Percentiles rank a stretch among this genome's conserved stretches.
phyloP scores from a whole-genome alignment of 2,888 invertebrate species.

The Ophion ventricosus region DNA sequence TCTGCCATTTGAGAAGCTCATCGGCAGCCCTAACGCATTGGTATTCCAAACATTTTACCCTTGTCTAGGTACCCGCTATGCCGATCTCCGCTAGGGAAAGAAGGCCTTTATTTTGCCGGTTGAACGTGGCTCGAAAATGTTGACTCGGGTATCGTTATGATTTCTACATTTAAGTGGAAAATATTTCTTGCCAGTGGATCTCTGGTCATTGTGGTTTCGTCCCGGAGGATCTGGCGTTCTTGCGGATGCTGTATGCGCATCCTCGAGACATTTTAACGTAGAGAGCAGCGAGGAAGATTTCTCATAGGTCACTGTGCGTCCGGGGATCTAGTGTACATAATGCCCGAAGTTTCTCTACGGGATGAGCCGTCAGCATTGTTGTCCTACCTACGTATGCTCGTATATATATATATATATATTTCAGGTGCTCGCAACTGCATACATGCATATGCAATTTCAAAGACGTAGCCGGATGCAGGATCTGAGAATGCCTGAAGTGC shows the following conservation, averaged over 20 bases:
- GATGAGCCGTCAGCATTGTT: constrained; percentile 11
- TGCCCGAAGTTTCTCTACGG: constrained; percentile 11
- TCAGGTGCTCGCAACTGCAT: background rate
- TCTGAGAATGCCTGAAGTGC: constrained; percentile 25
- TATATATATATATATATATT: constrained; percentile 9
- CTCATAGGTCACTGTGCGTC: constrained; percentile 22
- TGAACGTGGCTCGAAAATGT: background rate
- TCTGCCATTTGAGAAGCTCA: no score
- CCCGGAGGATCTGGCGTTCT: constrained; percentile 45
- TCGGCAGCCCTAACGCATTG: no score
- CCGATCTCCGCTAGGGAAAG: no score
- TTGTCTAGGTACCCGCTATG: no score
- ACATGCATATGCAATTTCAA: constrained; percentile 2
- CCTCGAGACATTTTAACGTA: constrained; percentile 34
- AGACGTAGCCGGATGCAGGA: constrained; percentile 13
- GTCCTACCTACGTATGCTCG: background rate
- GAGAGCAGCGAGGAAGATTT: constrained; percentile 23
- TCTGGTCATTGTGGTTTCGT: constrained; percentile 33
- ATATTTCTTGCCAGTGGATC: constrained; percentile 43
- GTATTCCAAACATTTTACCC: no score
- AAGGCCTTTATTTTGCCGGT: no score
- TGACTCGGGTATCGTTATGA: background rate
- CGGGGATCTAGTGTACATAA: constrained; percentile 12
- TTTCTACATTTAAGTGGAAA: constrained; percentile 26
- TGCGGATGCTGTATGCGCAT: constrained; percentile 24